A percentile compares a stretch with the other conserved stretches of the same genome.
These are phyloP conservation scores for Zaprionus nigranus DNA, from an alignment of 1,140 invertebrate species.

Conservation along the genomic window DNA sequence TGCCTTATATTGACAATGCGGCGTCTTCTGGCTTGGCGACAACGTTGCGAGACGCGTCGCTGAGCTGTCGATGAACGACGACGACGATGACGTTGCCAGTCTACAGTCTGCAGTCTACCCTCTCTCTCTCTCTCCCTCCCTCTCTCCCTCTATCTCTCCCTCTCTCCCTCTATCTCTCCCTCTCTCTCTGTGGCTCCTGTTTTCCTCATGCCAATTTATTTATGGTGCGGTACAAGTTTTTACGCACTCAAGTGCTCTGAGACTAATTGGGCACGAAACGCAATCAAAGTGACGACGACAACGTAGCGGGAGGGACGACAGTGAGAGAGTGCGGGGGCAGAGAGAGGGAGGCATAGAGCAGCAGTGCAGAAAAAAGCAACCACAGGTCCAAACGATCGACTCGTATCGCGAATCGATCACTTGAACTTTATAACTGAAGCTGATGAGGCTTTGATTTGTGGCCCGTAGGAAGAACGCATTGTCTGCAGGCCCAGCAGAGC, in stretches of 20 bases:
- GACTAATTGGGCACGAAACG: slow-evolving; percentile 84
- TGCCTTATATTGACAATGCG: slow-evolving; percentile 49
- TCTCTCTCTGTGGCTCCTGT: slow-evolving; percentile 62
- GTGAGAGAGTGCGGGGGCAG: slow-evolving; percentile 10
- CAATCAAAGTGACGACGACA: slow-evolving; percentile 82
- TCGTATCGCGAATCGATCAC: slow-evolving; percentile 61
- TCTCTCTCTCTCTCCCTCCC: neutral
- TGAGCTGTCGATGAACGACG: slow-evolving; percentile 48
- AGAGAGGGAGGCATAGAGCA: slow-evolving; percentile 9
- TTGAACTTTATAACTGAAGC: slow-evolving; percentile 75
- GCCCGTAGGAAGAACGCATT: slow-evolving; percentile 43
- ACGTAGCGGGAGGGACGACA: slow-evolving; percentile 44
- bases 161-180: neutral
- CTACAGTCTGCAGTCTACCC: neutral
- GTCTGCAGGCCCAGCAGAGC: slow-evolving; percentile 16
- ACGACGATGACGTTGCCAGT: slow-evolving; percentile 31
- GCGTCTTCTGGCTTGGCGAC: slow-evolving; percentile 48
- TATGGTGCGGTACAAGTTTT: slow-evolving; percentile 84
- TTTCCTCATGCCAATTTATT: slow-evolving; percentile 82
- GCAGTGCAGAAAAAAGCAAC: slow-evolving; percentile 2
- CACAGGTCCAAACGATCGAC: slow-evolving; percentile 30
- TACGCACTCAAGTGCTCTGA: slow-evolving; percentile 83
- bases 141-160: neutral
- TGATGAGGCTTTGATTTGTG: slow-evolving; percentile 79
- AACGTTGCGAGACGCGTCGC: slow-evolving; percentile 37